These are phyloP conservation scores for Chloroclysta siterata DNA, from an alignment of 2,888 invertebrate species.

Conservation along the genomic window DNA sequence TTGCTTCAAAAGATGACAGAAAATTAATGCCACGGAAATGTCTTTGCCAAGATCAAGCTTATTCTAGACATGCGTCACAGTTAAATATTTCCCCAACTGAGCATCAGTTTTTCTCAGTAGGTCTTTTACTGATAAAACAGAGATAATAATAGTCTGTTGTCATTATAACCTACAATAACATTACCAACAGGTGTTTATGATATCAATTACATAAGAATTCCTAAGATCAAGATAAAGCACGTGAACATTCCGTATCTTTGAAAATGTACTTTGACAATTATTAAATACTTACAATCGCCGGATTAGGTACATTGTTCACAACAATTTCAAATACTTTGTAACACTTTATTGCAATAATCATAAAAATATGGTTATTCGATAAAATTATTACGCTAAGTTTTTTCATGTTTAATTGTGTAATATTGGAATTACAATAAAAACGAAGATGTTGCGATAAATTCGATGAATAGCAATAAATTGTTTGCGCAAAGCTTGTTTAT, in stretches of 20 bases:
- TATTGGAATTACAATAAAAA: constrained; percentile 29
- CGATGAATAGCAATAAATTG: constrained; percentile 22
- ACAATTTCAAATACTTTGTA: constrained; percentile 39
- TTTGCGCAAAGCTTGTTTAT: constrained; percentile 25
- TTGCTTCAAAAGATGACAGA: too few species aligned
- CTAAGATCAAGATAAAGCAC: constrained; percentile 37
- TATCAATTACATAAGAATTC: constrained; percentile 38
- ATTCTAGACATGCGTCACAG: too few species aligned
- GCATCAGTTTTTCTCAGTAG: not conserved
- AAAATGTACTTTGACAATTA: constrained; percentile 33
- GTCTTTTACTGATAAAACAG: constrained; percentile 3
- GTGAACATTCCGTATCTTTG: constrained; percentile 37
- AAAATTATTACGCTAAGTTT: constrained; percentile 43
- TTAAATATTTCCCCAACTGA: too few species aligned
- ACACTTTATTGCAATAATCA: constrained; percentile 38
- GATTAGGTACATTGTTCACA: constrained; percentile 36
- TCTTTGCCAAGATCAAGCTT: too few species aligned
- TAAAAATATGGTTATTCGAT: constrained; percentile 40
- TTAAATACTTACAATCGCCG: constrained; percentile 31
- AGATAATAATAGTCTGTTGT: not conserved
- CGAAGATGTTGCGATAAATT: constrained; percentile 29
- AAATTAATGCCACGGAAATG: too few species aligned
- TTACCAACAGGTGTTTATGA: constrained; percentile 33
- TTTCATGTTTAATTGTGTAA: constrained; percentile 44
- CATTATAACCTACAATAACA: constrained; percentile 35